A percentile compares a stretch with the other conserved stretches of the same genome.
Evolutionary conservation across 2,888 invertebrate genomes (phyloP).

Genomic region (Chrysina gloriosa): DNA sequence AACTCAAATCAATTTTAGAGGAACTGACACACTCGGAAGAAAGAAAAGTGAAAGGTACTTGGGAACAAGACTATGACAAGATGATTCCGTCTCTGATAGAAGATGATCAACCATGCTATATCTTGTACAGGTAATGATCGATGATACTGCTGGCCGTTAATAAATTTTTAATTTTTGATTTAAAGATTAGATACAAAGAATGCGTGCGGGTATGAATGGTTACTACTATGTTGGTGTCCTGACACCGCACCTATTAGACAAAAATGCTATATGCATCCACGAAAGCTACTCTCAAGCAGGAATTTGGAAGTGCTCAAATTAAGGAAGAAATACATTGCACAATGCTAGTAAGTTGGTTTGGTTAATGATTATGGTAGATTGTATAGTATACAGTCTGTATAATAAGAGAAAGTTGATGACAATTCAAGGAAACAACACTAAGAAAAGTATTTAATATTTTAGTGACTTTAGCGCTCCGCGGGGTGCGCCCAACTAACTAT

Average conservation of each 20-base stretch:
- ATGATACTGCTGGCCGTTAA: no score
- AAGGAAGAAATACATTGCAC: constrained; percentile 94
- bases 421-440: no score
- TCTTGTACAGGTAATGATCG: constrained; percentile 79
- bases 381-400: no score
- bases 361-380: no score
- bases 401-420: no score
- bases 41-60: constrained; percentile 76
- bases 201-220: constrained; percentile 89
- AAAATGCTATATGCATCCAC: constrained; percentile 98
- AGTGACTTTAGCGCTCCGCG: no score
- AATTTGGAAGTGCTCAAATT: constrained; percentile 95
- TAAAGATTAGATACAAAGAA: constrained; percentile 80
- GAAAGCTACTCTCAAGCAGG: constrained; percentile 94
- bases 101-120: constrained; percentile 88
- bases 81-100: constrained; percentile 77
- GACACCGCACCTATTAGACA: constrained; percentile 90
- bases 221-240: constrained; percentile 94
- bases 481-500: no score
- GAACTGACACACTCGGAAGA: constrained; percentile 77
- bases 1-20: no score
- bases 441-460: no score
- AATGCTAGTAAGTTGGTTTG: constrained; percentile 69
- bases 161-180: constrained; percentile 12
- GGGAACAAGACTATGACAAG: constrained; percentile 89